phyloP scores from a whole-genome alignment of 2,113 vertebrate genomes.

The Rhinichthys klamathensis region DNA sequence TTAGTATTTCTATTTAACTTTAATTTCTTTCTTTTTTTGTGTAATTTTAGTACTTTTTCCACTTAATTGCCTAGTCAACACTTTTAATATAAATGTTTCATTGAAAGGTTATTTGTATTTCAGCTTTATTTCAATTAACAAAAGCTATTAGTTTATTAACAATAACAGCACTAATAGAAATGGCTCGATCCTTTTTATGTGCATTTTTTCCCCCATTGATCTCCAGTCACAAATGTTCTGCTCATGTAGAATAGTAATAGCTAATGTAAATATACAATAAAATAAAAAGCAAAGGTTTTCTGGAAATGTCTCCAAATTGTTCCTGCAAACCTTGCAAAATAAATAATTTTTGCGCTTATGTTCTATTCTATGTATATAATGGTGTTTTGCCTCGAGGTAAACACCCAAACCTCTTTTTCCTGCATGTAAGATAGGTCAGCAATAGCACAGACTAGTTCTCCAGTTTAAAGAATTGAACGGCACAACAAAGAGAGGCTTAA shows the following conservation, averaged over 20 bases:
- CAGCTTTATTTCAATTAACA: too few species aligned
- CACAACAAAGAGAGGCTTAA: slow-evolving; percentile 73
- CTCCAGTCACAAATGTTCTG: too few species aligned
- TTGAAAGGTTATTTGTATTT: neutral
- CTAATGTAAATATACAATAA: neutral
- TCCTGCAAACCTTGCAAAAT: neutral
- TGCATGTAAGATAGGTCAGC: neutral
- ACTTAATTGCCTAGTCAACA: too few species aligned
- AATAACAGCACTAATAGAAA: neutral
- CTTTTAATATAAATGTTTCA: too few species aligned
- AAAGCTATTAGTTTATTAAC: neutral
- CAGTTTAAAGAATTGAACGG: slow-evolving; percentile 11
- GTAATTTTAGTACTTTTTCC: too few species aligned
- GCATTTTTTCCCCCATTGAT: too few species aligned
- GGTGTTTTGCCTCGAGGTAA: neutral
- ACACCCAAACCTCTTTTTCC: neutral
- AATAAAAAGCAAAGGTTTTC: neutral
- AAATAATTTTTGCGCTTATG: neutral
- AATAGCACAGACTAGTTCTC: neutral
- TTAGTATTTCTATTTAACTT: neutral
- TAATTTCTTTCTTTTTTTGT: neutral
- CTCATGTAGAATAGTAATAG: neutral
- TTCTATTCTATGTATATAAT: neutral
- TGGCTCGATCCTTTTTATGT: neutral
- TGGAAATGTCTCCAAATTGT: neutral